Conservation (phyloP, 1,140 invertebrate species). For the Diuraphis noxia region DNA sequence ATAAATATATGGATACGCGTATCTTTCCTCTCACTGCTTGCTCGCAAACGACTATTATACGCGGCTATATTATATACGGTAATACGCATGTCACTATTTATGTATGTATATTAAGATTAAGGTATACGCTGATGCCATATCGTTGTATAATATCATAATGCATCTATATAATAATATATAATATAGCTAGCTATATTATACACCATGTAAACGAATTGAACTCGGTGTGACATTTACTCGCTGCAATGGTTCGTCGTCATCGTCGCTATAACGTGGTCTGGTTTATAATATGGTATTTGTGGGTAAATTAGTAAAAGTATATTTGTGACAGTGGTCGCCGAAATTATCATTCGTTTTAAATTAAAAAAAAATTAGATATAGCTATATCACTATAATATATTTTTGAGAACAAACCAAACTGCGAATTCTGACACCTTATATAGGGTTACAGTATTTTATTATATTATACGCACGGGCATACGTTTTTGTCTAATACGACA, state of each 20-base stretch:
- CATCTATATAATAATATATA: neutral
- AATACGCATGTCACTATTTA: neutral
- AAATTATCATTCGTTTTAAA: neutral
- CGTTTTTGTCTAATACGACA: too few relatives aligned
- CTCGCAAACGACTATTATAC: neutral
- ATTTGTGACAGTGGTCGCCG: neutral
- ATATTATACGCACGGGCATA: neutral
- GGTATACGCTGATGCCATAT: neutral
- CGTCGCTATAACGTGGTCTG: neutral
- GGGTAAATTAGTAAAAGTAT: neutral
- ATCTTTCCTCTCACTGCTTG: neutral
- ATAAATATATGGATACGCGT: neutral
- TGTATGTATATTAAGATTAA: too few relatives aligned
- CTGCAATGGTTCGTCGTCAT: neutral
- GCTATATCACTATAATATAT: too few relatives aligned
- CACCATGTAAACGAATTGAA: neutral
- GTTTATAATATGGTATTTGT: neutral
- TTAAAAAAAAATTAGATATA: too few relatives aligned
- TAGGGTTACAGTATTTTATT: neutral
- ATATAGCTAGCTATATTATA: neutral
- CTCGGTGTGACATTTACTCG: neutral
- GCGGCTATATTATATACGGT: constrained; percentile 2
- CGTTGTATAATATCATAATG: neutral
- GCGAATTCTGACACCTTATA: neutral
- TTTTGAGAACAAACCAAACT: too few relatives aligned